Conservation (phyloP, 2,113 vertebrate species). For the rat (Rattus norvegicus) region GRCr8 NC_086023.1:158789501-158790000, state of each 20-base stretch:
- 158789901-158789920: slow-evolving; percentile 1
- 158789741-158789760: slow-evolving; percentile 60
- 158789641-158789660: neutral
- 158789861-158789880: neutral
- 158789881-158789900: neutral
- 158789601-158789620: slow-evolving; percentile 19
- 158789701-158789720: neutral
- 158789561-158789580: slow-evolving; percentile 29
- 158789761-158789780: slow-evolving; percentile 62
- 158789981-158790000: slow-evolving; percentile 29
- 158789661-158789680: neutral
- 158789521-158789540: neutral
- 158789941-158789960: slow-evolving; percentile 19
- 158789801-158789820: slow-evolving; percentile 34
- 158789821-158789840: slow-evolving; percentile 4
- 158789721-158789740: slow-evolving; percentile 49
- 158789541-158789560: neutral
- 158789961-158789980: slow-evolving; percentile 54
- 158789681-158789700: neutral
- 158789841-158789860: neutral
- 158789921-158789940: neutral
- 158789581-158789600: neutral
- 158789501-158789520: slow-evolving; percentile 11
- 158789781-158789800: slow-evolving; percentile 57
- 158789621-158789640: slow-evolving; percentile 60